phyloP scores from a whole-genome alignment of 2,113 vertebrate species.

The Mastomys coucha region DNA sequence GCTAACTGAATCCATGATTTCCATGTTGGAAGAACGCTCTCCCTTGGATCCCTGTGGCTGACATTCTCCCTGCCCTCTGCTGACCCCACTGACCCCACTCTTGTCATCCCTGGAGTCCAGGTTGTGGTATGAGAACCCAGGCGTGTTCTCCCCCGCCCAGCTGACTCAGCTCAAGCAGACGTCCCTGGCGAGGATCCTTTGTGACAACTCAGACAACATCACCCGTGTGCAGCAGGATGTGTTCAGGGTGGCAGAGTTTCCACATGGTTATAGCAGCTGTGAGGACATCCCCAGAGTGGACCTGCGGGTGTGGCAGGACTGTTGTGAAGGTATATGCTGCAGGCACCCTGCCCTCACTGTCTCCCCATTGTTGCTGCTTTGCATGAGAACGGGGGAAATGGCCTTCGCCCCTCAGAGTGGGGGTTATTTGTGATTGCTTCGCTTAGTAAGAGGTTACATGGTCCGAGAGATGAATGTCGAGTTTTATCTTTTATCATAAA shows the following conservation, averaged over 20 bases:
- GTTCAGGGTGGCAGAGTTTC: slow-evolving; percentile 93
- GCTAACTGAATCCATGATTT: fast-evolving
- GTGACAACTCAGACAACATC: slow-evolving; percentile 98
- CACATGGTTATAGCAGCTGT: slow-evolving; percentile 94
- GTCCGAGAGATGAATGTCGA: neutral
- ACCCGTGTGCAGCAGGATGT: slow-evolving; percentile 95
- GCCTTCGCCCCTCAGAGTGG: neutral
- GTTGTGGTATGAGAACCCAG: slow-evolving; percentile 98
- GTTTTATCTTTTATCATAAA: neutral
- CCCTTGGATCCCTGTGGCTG: neutral
- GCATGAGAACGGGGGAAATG: neutral
- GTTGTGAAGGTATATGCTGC: slow-evolving; percentile 93
- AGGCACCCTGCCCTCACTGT: too few species aligned
- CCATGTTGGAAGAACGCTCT: neutral
- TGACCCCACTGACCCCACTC: neutral
- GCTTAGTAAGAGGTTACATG: neutral
- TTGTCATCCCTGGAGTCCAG: slow-evolving; percentile 85
- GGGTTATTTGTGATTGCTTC: neutral
- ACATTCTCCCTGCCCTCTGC: too few species aligned
- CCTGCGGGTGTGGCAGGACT: slow-evolving; percentile 99
- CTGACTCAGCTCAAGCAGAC: slow-evolving; percentile 96
- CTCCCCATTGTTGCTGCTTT: neutral
- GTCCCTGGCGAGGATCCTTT: slow-evolving; percentile 95
- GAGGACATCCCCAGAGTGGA: slow-evolving; percentile 94
- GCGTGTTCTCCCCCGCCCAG: slow-evolving; percentile 95